Evolutionary conservation across 2,888 invertebrate genomes (phyloP), one percentile per base, ranked within the genome.

Genomic region (Spodoptera exigua): DNA sequence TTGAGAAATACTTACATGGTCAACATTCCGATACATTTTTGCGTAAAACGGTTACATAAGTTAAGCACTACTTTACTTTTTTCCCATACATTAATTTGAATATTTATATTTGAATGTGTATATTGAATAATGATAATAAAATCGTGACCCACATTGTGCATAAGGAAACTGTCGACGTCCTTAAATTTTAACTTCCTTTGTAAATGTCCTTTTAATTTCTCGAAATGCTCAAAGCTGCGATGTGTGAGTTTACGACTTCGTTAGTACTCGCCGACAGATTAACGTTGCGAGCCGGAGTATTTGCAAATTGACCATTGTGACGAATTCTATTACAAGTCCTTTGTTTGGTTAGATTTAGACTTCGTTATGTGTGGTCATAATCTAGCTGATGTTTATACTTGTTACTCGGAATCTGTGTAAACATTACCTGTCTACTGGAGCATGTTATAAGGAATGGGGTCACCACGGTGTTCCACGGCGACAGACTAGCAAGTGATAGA

Each of bases 221-320:
- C 49, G 78, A 68, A 71, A 53, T 61, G 79, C 61, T 79, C 78
- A 76, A 81, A 73, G 74, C 78, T 77, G 52, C 51, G 65, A 73
- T 54, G 69, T 55, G 69, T 56, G 56, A 52, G 74, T 80, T 84
- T 81, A 82, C 79, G 78, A 71, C 64, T 72, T 78, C 77, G 78
- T 75, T 82, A 81, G 80, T 71, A 58, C 56, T 55, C 58, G 81
- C 68, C 76, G 85, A 88, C 83, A 80, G 83, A 78, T 83, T 87
- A 87, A 88, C 75, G 72, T 66, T 61, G 62, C 41, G 61, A 45
- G 47, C 18, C 37, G 18, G 55, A 40, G 32, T 62, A 59, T 64
- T 74, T 55, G 74, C 58, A 46, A 58, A 62, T 51, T 55, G 36
- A 52, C 59, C 56, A 57, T 74, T 74, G 61, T 70, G 61, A 41